These are phyloP conservation scores for Dolichopus griseipennis DNA, from an alignment of 2,888 invertebrate genomes.

Conservation along the genomic window DNA sequence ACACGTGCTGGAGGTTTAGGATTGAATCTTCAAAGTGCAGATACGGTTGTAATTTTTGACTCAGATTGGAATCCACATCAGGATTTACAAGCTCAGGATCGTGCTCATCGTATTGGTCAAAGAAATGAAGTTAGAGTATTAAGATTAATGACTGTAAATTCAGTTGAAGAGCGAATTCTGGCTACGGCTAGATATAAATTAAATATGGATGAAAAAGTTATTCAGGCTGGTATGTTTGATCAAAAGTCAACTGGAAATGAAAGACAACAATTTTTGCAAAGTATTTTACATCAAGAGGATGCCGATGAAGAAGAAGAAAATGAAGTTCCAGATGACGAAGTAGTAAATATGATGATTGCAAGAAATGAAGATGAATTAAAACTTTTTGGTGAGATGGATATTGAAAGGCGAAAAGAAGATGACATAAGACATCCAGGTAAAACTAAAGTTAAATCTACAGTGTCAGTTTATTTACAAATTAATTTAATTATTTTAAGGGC, in stretches of 20 bases:
- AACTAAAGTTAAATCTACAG: too few relatives aligned
- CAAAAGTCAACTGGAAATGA: conserved; percentile 97
- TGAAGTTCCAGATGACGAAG: conserved; percentile 87
- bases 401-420: conserved; percentile 75
- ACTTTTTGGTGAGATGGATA: conserved; percentile 83
- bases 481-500: conserved; percentile 9
- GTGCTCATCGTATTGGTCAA: conserved; percentile 99
- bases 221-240: conserved; percentile 99
- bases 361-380: conserved; percentile 92
- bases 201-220: conserved; percentile 99
- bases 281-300: conserved; percentile 89
- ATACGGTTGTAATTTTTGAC: conserved; percentile 98
- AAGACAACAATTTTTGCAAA: conserved; percentile 90
- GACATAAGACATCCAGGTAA: conserved; percentile 60
- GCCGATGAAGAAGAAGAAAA: conserved; percentile 77
- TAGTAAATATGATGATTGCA: conserved; percentile 98
- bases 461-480: too few relatives aligned
- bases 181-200: conserved; percentile 97
- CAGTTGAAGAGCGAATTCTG: conserved; percentile 95
- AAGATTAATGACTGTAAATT: conserved; percentile 96
- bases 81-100: conserved; percentile 99
- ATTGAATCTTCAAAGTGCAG: conserved; percentile 95
- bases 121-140: conserved; percentile 96
- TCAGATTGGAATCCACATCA: conserved; percentile 99
- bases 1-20: conserved; percentile 98